phyloP scores from a whole-genome alignment of 2,797 vertebrate species.

The Lutjanus campechanus region DNA sequence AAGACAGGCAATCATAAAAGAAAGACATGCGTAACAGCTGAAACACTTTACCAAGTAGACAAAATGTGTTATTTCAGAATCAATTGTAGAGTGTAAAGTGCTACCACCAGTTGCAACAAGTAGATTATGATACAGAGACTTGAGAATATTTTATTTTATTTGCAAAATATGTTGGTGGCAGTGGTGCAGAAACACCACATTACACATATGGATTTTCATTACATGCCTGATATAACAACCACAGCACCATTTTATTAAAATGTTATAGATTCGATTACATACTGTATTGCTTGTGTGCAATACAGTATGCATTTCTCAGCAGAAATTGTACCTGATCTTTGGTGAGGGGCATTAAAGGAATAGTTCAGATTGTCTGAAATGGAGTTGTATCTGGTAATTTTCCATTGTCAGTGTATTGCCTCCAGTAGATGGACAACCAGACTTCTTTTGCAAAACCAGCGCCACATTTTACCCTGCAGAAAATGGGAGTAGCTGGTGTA shows the following conservation, averaged over 20 bases:
- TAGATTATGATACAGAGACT: not conserved
- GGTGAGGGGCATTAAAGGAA: not conserved
- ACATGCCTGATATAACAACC: not conserved
- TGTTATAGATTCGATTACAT: not conserved
- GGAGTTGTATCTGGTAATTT: no score
- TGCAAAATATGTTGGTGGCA: not conserved
- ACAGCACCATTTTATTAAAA: not conserved
- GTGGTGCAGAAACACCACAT: not conserved
- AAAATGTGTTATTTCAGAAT: not conserved
- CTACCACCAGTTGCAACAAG: not conserved
- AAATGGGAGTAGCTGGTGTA: no score
- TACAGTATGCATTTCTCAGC: not conserved
- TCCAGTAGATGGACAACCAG: no score
- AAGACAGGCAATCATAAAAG: conserved; percentile 18
- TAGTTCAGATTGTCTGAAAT: no score
- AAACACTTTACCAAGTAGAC: conserved; percentile 15
- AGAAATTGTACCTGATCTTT: conserved; percentile 20
- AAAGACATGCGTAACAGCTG: not conserved
- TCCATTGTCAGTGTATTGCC: no score
- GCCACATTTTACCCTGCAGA: no score
- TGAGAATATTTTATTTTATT: not conserved
- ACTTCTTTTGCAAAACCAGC: no score
- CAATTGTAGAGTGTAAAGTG: not conserved
- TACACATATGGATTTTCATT: not conserved
- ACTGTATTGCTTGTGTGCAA: not conserved